phyloP scores from a whole-genome alignment of 2,113 vertebrate species.

The Anguilla japonica region DNA sequence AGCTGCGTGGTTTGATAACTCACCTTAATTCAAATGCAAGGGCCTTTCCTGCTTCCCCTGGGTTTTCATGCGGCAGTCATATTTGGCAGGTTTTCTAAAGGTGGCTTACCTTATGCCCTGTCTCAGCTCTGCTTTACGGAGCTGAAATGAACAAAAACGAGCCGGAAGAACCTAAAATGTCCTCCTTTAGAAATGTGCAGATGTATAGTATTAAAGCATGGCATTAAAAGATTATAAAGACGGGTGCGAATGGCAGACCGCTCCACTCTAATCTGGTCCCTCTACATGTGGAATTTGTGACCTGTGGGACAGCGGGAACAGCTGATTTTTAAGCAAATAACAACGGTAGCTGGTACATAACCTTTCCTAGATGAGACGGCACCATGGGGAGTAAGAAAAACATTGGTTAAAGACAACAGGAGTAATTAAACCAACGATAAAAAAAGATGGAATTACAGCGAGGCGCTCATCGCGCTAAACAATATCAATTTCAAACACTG shows the following conservation, averaged over 20 bases:
- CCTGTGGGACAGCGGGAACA: neutral
- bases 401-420: conserved; percentile 21
- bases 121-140: neutral
- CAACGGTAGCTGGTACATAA: neutral
- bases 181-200: neutral
- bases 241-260: neutral
- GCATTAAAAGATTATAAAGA: neutral
- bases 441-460: conserved; percentile 41
- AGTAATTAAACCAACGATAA: conserved; percentile 41
- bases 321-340: conserved; percentile 12
- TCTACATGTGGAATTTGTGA: conserved; percentile 3
- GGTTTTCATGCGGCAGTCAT: neutral
- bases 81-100: neutral
- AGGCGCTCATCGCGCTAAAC: conserved; percentile 39
- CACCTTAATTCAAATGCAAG: neutral
- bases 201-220: neutral
- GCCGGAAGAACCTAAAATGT: neutral
- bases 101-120: neutral
- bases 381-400: neutral
- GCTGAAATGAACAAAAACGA: neutral
- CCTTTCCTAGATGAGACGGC: neutral
- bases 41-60: neutral
- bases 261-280: neutral
- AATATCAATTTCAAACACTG: conserved; percentile 50
- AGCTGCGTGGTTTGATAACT: neutral